A percentile compares a stretch with the other conserved stretches of the same genome.
phyloP scores from a whole-genome alignment of 2,113 vertebrate species.

The Heterotilapia buettikoferi region DNA sequence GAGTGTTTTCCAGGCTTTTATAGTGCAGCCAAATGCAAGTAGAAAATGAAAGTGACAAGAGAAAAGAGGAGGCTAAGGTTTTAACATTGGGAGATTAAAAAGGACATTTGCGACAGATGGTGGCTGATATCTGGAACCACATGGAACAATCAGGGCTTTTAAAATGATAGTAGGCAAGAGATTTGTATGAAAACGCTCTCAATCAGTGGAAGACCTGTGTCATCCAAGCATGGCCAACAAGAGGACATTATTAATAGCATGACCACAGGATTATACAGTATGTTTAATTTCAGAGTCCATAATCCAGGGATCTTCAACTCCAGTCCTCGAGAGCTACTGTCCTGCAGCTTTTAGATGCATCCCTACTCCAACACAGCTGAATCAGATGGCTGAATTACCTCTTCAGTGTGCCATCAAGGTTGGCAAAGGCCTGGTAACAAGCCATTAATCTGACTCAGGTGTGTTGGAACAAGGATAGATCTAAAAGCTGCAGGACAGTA shows the following conservation, averaged over 20 bases:
- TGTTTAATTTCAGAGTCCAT: background rate
- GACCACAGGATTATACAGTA: background rate
- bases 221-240: background rate
- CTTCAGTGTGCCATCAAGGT: background rate
- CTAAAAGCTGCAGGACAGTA: background rate
- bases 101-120: background rate
- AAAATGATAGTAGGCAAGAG: background rate
- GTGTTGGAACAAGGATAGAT: background rate
- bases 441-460: background rate
- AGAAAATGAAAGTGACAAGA: background rate
- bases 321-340: background rate
- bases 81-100: background rate
- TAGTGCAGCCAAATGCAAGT: background rate
- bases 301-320: background rate
- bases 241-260: background rate
- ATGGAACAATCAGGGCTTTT: background rate
- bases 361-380: background rate
- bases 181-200: background rate
- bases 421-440: background rate
- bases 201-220: background rate
- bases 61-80: background rate
- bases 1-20: background rate
- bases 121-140: background rate
- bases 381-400: background rate
- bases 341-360: background rate